Base-by-base conservation (phyloP, 2,888 invertebrate genomes). In the Cephus spinipes region DNA sequence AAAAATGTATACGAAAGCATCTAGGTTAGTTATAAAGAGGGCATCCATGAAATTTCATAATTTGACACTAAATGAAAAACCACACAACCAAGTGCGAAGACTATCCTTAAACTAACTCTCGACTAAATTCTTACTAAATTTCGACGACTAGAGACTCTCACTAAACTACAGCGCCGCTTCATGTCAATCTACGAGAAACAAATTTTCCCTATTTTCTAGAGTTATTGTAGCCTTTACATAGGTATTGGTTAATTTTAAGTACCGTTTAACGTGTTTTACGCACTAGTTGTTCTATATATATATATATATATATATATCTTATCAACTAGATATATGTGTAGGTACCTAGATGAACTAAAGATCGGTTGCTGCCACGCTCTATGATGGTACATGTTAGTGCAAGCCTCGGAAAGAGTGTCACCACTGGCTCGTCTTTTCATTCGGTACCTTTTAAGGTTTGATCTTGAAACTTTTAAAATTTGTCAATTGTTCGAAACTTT, bases 21-120 rank as follows among this genome's bases (percentile, higher is more conserved):
- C 84, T 84, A 84, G 74, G 79, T 82, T 81, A 80, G 76, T 81
- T 74, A 86, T 73, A 83, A 79, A 85, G 80, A 87, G 85, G 40
- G 91, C 91, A 91, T 91, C 88, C 91, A 91, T 91, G 91, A 91
- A 91, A 91, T 91, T 91, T 91, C 91, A 91, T 91, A 91, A 91
- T 91, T 91, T 89, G 86, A 90, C 87, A 90, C 91, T 91, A 91
- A 90, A 89, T 86, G 80, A 90, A 90, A 90, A 87, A 91, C 90
- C 91, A 91, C 91, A 91, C 91, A 91, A 91, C 91, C 91, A 91
- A 90, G 85, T 40, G 88, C 84, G 89, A 85, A 82, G 85, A 89
- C 90, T 91, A 90, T 90, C 33, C 12, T 75, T 69, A 71, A 74
- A 77, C 77, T 78, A 78, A 74, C 77, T 73, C 74, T 77, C 32